These are phyloP conservation scores for Ypsolopha scabrella DNA, from an alignment of 2,888 invertebrate genomes.

Conservation along the genomic window DNA sequence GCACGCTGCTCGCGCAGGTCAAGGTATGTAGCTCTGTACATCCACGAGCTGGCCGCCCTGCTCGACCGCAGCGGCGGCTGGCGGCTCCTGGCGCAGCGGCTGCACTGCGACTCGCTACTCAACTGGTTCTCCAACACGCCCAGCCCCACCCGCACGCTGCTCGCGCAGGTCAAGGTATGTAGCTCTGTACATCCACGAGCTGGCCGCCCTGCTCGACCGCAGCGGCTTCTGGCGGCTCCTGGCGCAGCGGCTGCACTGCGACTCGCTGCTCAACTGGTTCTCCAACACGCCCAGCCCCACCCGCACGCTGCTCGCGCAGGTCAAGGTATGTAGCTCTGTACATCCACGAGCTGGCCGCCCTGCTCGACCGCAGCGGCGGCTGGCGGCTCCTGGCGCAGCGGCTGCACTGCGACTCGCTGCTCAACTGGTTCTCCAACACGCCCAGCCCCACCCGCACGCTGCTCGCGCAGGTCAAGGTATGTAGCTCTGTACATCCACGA, in stretches of 20 bases:
- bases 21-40: conserved; percentile 16
- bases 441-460: conserved; percentile 67
- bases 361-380: conserved; percentile 66
- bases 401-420: conserved; percentile 58
- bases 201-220: too few species aligned
- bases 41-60: conserved; percentile 51
- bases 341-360: conserved; percentile 48
- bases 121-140: conserved; percentile 53
- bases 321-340: too few species aligned
- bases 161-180: conserved; percentile 61
- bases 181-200: too few species aligned
- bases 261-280: too few species aligned
- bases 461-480: conserved; percentile 63
- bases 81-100: conserved; percentile 66
- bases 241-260: too few species aligned
- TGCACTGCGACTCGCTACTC: conserved; percentile 59
- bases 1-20: too few species aligned
- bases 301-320: too few species aligned
- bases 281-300: too few species aligned
- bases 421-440: conserved; percentile 53
- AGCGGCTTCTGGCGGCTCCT: too few species aligned
- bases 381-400: conserved; percentile 72
- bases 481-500: not conserved
- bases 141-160: conserved; percentile 67
- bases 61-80: conserved; percentile 71